A percentile compares a stretch with the other conserved stretches of the same genome.
Evolutionary conservation across 2,113 vertebrate genomes (phyloP).

Genomic region (Hippolais icterina): DNA sequence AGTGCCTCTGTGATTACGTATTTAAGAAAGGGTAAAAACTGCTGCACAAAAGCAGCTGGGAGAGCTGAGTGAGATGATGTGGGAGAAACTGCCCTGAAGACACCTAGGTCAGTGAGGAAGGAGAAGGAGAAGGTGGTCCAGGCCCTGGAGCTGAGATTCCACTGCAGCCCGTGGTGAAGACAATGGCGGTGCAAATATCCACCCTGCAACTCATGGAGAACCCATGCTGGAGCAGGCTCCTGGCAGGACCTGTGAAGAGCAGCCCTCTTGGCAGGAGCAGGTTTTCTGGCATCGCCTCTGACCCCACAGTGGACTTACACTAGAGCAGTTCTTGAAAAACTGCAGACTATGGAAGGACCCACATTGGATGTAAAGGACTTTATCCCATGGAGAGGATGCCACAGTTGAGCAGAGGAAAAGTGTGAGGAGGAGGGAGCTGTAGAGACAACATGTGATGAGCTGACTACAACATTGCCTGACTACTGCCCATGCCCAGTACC

Average conservation of each 20-base stretch:
- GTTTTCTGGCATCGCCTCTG: neutral
- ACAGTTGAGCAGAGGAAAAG: neutral
- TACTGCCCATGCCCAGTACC: neutral
- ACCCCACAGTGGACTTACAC: accelerated
- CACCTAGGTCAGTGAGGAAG: neutral
- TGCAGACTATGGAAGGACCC: neutral
- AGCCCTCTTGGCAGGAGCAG: neutral
- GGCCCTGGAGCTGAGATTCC: neutral
- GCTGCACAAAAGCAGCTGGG: neutral
- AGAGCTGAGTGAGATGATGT: neutral
- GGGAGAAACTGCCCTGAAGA: neutral
- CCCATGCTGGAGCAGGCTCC: neutral
- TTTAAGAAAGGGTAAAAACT: neutral
- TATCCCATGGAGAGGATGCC: neutral
- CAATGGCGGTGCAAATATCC: neutral
- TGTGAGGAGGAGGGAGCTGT: neutral
- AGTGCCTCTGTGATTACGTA: neutral
- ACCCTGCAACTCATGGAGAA: neutral
- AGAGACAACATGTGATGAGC: neutral
- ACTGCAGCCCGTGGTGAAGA: neutral
- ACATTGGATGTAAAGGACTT: neutral
- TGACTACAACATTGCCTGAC: neutral
- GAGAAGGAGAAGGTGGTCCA: neutral
- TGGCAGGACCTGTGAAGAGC: neutral
- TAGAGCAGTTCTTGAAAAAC: neutral